These are phyloP conservation scores for Ptychobarbus kaznakovi DNA, from an alignment of 2,797 vertebrate genomes.

Conservation along the genomic window DNA sequence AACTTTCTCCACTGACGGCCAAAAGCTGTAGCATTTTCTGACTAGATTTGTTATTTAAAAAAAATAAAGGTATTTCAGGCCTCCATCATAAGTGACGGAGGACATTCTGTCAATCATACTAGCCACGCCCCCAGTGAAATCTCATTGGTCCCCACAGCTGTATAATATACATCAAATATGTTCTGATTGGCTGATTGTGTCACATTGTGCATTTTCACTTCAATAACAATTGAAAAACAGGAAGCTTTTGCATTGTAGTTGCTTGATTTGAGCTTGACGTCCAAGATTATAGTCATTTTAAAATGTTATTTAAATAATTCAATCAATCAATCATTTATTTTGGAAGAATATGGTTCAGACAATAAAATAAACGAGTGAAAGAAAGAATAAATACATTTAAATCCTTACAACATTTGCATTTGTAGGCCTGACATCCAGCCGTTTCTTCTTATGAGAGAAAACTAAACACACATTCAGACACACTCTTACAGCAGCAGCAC, in stretches of 20 bases:
- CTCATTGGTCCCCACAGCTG: background rate
- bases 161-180: background rate
- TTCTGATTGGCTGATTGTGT: background rate
- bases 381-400: background rate
- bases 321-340: background rate
- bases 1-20: background rate
- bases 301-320: background rate
- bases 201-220: background rate
- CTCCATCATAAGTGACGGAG: background rate
- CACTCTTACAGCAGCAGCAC: slow-evolving; percentile 7
- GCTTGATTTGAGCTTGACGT: background rate
- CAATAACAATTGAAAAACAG: background rate
- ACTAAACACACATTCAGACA: slow-evolving; percentile 5
- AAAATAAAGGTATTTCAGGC: background rate
- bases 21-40: background rate
- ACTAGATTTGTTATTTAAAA: background rate
- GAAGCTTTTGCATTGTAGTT: background rate
- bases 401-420: background rate
- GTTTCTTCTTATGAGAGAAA: slow-evolving; percentile 4
- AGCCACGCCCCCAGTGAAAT: background rate
- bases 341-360: background rate
- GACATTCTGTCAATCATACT: background rate
- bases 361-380: background rate
- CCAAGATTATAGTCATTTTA: background rate
- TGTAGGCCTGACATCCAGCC: background rate